Evolutionary conservation across 2,888 invertebrate species (phyloP).

Genomic region (Leptopterna dolabrata): DNA sequence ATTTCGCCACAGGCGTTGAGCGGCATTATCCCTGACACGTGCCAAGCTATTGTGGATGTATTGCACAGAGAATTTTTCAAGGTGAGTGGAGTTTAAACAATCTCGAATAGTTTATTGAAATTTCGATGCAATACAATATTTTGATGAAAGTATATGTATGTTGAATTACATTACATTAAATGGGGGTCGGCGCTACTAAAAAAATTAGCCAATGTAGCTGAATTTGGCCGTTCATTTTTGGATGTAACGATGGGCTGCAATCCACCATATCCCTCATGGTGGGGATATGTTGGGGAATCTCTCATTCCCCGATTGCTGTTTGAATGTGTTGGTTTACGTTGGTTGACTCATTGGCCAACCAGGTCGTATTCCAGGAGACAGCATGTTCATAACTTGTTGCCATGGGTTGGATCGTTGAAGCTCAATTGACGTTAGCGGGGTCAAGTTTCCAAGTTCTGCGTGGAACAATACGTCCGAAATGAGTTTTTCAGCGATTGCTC

Average conservation of each 20-base stretch:
- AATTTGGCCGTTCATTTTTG: not conserved
- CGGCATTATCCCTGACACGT: not conserved
- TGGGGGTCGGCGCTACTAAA: slow-evolving; percentile 4
- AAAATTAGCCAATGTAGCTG: not conserved
- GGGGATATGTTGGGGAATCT: no score
- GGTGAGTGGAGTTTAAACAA: not conserved
- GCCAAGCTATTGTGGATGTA: slow-evolving; percentile 24
- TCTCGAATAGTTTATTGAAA: not conserved
- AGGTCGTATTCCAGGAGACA: not conserved
- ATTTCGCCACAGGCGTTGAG: slow-evolving; percentile 19
- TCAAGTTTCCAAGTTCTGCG: slow-evolving; percentile 13
- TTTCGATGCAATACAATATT: not conserved
- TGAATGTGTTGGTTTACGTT: slow-evolving; percentile 8
- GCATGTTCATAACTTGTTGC: not conserved
- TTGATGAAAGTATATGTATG: no score
- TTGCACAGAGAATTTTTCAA: no score
- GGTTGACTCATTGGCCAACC: slow-evolving; percentile 13
- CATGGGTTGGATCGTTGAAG: slow-evolving; percentile 18
- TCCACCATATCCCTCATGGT: not conserved
- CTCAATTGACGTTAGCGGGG: not conserved
- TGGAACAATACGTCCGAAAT: not conserved
- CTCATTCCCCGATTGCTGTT: not conserved
- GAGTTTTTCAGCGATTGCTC: slow-evolving; percentile 19
- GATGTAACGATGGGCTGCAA: slow-evolving; percentile 12
- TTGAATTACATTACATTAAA: not conserved